Evolutionary conservation across 1,140 invertebrate species (phyloP), one percentile per base, ranked within the genome.

Genomic region (Drosophila novamexicana): DNA sequence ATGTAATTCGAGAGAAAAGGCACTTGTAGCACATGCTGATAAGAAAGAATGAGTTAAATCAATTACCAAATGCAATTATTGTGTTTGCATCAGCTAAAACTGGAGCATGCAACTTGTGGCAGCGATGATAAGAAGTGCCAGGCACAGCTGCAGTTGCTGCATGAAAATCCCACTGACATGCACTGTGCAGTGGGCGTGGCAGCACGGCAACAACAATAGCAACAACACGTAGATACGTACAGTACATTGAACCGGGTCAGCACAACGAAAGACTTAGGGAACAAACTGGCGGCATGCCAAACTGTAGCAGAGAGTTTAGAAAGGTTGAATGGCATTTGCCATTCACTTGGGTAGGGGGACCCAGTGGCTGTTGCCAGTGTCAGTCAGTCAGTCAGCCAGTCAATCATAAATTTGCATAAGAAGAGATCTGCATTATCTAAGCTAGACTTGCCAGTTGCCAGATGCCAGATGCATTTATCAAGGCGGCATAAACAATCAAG

Each of bases 381-480:
- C 45, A 47, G 14, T 47, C 45, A 47, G 62, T 78, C 77, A 80
- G 82, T 18, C 18, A 18, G 18, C 75, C 77, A 80, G 82, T 88
- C 77, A 89, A 67, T 86, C 84, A 89, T 89, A 89, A 89, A 89
- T 89, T 89, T 89, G 77, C 84, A 89, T 89, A 89, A 72, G 54
- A 75, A 81, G 59, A 75, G 65, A 73, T 67, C 79, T 82, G 79
- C 76, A 88, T 86, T 86, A 86, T 86, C 83, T 88, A 88, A 85
- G 79, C 83, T 34, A 65, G 65, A 69, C 75, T 71, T 53, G 62
- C 69, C 40, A 14, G 57, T 40, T 61, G 56, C 66, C 7, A 44
- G 62, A 37, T 57, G 73, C 61, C 50, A 58, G 66, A 53, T 68
- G 82, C 82, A 81, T 74, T 86, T 86, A 85, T 86, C 78, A 77